Evolutionary conservation across 1,140 invertebrate genomes (phyloP).

Genomic region (Rhyzopertha dominica): DNA sequence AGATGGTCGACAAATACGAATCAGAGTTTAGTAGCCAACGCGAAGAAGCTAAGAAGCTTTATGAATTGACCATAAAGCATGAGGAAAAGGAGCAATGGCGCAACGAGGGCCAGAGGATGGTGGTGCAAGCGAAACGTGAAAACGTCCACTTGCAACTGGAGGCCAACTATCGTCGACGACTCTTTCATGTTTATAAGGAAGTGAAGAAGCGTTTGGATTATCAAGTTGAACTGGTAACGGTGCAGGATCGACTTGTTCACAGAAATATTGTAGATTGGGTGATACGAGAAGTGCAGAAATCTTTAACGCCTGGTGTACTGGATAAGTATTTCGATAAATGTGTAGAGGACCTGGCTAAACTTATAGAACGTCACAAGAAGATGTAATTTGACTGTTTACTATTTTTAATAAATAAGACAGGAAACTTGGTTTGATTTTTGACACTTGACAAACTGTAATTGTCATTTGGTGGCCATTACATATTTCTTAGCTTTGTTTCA

Average conservation of each 20-base stretch:
- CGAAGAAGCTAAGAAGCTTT: slow-evolving; percentile 46
- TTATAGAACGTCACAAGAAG: slow-evolving; percentile 53
- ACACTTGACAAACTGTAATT: no score
- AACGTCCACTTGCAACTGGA: slow-evolving; percentile 88
- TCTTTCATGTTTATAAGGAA: slow-evolving; percentile 67
- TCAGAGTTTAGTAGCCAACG: slow-evolving; percentile 38
- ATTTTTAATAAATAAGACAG: no score
- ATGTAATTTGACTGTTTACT: no score
- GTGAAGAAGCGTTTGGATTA: slow-evolving; percentile 84
- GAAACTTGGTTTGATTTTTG: no score
- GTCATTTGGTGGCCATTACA: no score
- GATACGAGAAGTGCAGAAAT: slow-evolving; percentile 70
- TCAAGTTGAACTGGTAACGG: slow-evolving; percentile 52
- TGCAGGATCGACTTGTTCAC: slow-evolving; percentile 71
- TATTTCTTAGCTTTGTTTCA: no score
- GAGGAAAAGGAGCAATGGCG: slow-evolving; percentile 71
- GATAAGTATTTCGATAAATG: slow-evolving; percentile 79
- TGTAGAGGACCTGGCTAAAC: slow-evolving; percentile 77
- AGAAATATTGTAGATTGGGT: slow-evolving; percentile 94
- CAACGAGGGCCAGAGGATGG: slow-evolving; percentile 65
- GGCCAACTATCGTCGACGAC: slow-evolving; percentile 77
- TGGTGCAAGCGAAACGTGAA: slow-evolving; percentile 82
- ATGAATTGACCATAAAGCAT: slow-evolving; percentile 55
- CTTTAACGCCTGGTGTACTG: slow-evolving; percentile 87
- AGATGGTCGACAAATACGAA: slow-evolving; percentile 61